These are phyloP conservation scores for Xanthia icteritia DNA, from an alignment of 2,888 invertebrate species.

Conservation along the genomic window DNA sequence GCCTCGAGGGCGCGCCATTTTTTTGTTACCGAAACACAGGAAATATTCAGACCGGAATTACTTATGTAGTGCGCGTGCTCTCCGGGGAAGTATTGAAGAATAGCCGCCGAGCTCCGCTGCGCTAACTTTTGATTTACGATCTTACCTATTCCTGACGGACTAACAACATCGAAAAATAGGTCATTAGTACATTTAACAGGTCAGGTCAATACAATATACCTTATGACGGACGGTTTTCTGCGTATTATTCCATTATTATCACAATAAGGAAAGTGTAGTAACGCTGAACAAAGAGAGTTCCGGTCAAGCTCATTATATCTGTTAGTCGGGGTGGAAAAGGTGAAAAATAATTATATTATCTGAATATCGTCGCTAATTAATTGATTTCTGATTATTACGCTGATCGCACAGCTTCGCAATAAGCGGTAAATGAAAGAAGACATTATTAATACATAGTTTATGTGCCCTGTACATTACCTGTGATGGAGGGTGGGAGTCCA, in stretches of 20 bases:
- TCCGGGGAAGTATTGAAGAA: constrained; percentile 65
- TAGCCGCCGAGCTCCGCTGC: constrained; percentile 60
- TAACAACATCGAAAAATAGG: constrained; percentile 39
- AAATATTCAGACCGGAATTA: constrained; percentile 64
- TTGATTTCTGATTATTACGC: constrained; percentile 46
- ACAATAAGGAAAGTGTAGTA: constrained; percentile 23
- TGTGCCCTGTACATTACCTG: not conserved
- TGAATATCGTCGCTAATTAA: constrained; percentile 33
- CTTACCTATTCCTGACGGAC: constrained; percentile 63
- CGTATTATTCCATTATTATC: constrained; percentile 12
- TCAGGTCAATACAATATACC: not conserved
- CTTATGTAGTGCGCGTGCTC: constrained; percentile 67
- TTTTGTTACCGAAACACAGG: constrained; percentile 62
- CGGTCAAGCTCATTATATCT: constrained; percentile 53
- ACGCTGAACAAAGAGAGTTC: constrained; percentile 46
- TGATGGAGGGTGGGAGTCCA: too few species aligned
- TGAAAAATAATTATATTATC: constrained; percentile 39
- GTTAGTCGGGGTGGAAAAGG: constrained; percentile 36
- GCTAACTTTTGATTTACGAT: constrained; percentile 72
- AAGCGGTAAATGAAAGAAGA: constrained; percentile 23
- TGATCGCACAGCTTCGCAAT: constrained; percentile 12
- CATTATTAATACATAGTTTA: constrained; percentile 22
- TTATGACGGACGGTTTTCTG: not conserved
- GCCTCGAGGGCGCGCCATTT: constrained; percentile 60
- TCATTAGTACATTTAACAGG: constrained; percentile 21